Percentiles rank a stretch among this genome's conserved stretches.
Conservation (phyloP, 2,797 vertebrate genomes). For the Morelia viridis region DNA sequence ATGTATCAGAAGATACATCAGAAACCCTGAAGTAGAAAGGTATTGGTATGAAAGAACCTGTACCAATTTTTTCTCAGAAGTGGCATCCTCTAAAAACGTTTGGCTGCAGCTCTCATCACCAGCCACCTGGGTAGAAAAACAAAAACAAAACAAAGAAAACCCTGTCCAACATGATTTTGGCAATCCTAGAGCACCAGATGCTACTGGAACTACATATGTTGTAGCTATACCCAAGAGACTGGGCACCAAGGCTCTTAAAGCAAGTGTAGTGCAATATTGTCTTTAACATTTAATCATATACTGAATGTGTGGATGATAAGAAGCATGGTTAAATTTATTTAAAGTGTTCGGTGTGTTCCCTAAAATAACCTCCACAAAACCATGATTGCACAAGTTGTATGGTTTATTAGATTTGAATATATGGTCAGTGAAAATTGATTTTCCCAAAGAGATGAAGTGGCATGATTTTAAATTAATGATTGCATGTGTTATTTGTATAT, state of each 20-base stretch:
- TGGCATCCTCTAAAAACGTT: not conserved
- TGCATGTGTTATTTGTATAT: conserved; percentile 38
- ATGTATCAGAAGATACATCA: too few relatives aligned
- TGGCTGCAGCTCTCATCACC: not conserved
- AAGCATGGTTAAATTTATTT: not conserved
- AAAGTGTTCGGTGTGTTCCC: conserved; percentile 31
- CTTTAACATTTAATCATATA: not conserved
- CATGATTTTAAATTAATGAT: conserved; percentile 47
- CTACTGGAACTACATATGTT: not conserved
- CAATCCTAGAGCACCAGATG: not conserved
- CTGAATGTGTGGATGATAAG: not conserved
- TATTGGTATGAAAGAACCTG: not conserved
- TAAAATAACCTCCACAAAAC: conserved; percentile 9
- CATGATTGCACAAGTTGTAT: not conserved
- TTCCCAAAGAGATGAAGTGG: conserved; percentile 35
- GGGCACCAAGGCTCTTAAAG: not conserved
- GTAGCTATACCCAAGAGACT: not conserved
- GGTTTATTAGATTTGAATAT: not conserved
- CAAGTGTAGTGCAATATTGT: not conserved
- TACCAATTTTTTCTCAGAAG: not conserved
- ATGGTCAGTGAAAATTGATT: not conserved
- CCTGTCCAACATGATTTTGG: too few relatives aligned
- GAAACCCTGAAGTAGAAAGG: not conserved
- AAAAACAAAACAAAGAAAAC: not conserved
- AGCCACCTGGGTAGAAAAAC: not conserved